Percentiles rank a stretch among this genome's conserved stretches.
Conservation (phyloP, 2,888 invertebrate species). For the Stenichneumon culpator region DNA sequence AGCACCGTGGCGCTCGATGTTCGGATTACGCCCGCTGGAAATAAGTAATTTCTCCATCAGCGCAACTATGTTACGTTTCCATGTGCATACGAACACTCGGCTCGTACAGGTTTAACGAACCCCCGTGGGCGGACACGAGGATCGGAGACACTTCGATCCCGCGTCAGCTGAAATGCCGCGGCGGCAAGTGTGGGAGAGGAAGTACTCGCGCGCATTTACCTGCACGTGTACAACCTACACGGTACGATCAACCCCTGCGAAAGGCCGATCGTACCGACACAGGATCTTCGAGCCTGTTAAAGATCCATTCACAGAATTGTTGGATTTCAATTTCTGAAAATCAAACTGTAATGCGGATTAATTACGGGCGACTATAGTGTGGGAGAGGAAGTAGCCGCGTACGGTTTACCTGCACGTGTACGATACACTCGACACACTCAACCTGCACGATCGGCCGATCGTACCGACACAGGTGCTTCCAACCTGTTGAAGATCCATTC, state of each 20-base stretch:
- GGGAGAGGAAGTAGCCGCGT: conserved; percentile 30
- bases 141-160: conserved; percentile 50
- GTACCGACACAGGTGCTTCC: neutral
- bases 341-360: too few relatives aligned
- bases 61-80: conserved; percentile 56
- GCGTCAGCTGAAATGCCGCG: neutral
- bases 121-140: conserved; percentile 37
- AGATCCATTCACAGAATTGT: conserved; percentile 11
- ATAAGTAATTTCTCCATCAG: conserved; percentile 81
- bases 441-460: conserved; percentile 17
- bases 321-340: too few relatives aligned
- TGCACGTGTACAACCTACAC: conserved; percentile 33
- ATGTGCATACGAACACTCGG: conserved; percentile 60
- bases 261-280: conserved; percentile 24
- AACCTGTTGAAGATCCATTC: conserved; percentile 7
- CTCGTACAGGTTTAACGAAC: conserved; percentile 61
- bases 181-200: conserved; percentile 45
- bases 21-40: conserved; percentile 74
- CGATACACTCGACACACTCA: conserved; percentile 27
- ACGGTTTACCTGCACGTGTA: conserved; percentile 27
- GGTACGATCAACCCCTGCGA: conserved; percentile 14
- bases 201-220: conserved; percentile 34
- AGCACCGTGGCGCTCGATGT: conserved; percentile 48
- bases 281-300: neutral
- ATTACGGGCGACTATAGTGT: neutral